Base-by-base conservation (phyloP, 2,888 invertebrate species). In the Lasioglossum vierecki region DNA sequence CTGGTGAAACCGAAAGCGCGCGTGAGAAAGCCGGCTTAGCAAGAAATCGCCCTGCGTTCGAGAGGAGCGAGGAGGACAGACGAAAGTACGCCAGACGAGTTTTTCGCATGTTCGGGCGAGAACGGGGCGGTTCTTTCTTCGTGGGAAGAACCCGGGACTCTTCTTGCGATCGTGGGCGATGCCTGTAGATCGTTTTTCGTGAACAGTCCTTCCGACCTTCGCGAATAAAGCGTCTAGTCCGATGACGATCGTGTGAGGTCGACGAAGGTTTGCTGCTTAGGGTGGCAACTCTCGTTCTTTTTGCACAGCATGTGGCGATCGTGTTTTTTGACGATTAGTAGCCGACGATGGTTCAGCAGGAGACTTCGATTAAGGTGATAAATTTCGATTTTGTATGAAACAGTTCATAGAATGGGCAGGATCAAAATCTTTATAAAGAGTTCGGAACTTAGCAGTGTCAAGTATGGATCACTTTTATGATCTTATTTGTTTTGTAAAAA, bases 61-160 rank as follows among this genome's bases (percentile, higher is more conserved):
- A 0, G 30, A 30, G 30, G 4, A 44, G 30, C 66, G 46, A 18
- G 44, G 70, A 26, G 41, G 60, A 39, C 74, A 74, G 68, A 76
- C 57, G 68, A 73, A 68, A 77, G 79, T 87, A 87, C 89, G 77
- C 90, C 91, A 92, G 92, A 93, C 93, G 89, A 92, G 93, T 93
- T 93, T 93, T 92, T 93, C 92, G 86, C 89, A 86, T 79, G 88
- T 41, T 53, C 70, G 76, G 57, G 87, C 87, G 87, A 85, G 85
- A 90, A 91, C 39, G 85, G 68, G 81, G 68, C 73, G 79, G 81
- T 90, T 91, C 88, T 91, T 91, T 84, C 85, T 78, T 90, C 92
- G 92, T 92, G 92, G 91, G 92, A 93, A 93, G 91, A 92, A 91
- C 88, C 87, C 89, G 73, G 86, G 49, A 82, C 8, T 86, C 71